These are phyloP conservation scores for Drosophila pandora DNA, from an alignment of 1,140 invertebrate species.

Conservation along the genomic window DNA sequence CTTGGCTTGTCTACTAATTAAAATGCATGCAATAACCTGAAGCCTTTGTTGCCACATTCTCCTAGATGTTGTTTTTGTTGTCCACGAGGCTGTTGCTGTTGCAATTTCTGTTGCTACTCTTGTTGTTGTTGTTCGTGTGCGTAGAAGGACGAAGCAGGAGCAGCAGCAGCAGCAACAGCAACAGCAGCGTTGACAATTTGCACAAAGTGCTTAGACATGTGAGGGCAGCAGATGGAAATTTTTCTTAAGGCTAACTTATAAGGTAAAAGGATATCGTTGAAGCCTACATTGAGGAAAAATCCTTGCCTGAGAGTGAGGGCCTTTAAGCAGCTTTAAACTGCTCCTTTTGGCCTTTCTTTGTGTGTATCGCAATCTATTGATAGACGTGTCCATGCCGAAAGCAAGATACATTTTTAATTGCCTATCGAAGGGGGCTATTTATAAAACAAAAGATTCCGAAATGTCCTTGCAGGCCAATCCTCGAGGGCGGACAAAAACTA, in stretches of 20 bases:
- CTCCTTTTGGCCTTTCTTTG: neutral
- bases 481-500: constrained; percentile 7
- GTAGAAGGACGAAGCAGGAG: constrained; percentile 66
- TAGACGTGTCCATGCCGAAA: constrained; percentile 43
- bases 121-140: constrained; percentile 52
- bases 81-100: constrained; percentile 41
- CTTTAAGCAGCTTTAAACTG: constrained; percentile 15
- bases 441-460: constrained; percentile 61
- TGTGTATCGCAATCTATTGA: constrained; percentile 55
- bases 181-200: constrained; percentile 68
- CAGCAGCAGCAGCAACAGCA: neutral
- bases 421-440: constrained; percentile 67
- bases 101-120: constrained; percentile 22
- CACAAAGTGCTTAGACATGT: constrained; percentile 70
- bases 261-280: constrained; percentile 9
- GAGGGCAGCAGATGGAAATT: constrained; percentile 26
- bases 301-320: constrained; percentile 7
- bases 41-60: constrained; percentile 78
- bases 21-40: constrained; percentile 82
- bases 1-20: constrained; percentile 82
- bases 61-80: constrained; percentile 53
- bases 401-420: constrained; percentile 73
- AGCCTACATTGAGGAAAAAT: constrained; percentile 12
- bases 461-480: constrained; percentile 60
- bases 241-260: constrained; percentile 34